Evolutionary conservation across 2,797 vertebrate genomes (phyloP).

Genomic region (Takifugu ocellatus): DNA sequence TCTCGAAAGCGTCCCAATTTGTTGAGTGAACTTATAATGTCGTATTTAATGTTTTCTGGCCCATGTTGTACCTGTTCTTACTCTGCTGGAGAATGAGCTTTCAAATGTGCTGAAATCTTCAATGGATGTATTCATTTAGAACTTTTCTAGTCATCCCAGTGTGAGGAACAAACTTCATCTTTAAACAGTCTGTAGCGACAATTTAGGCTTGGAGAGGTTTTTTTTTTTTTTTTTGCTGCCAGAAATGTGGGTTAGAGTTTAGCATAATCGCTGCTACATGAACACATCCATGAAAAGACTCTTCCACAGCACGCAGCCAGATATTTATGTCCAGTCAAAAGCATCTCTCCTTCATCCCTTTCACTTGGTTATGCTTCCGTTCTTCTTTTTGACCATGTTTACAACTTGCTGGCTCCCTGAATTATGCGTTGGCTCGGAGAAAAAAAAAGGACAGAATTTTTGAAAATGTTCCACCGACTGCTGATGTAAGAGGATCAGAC

Average conservation of each 20-base stretch:
- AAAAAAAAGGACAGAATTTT: constrained; percentile 55
- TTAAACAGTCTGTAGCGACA: constrained; percentile 15
- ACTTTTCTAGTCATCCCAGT: neutral
- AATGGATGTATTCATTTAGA: too few relatives aligned
- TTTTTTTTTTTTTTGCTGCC: constrained; percentile 41
- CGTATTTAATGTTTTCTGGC: too few relatives aligned
- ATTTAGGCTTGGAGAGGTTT: constrained; percentile 19
- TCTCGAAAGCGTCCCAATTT: too few relatives aligned
- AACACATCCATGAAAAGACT: neutral
- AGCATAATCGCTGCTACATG: constrained; percentile 31
- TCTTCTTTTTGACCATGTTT: constrained; percentile 56
- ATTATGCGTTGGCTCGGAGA: constrained; percentile 41
- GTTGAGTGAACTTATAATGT: too few relatives aligned
- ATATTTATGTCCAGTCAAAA: constrained; percentile 35
- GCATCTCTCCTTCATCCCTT: constrained; percentile 5
- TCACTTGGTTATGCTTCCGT: constrained; percentile 36
- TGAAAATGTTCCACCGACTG: constrained; percentile 60
- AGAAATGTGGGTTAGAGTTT: constrained; percentile 42
- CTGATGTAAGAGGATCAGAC: constrained; percentile 76
- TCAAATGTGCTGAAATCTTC: too few relatives aligned
- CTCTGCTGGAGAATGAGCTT: too few relatives aligned
- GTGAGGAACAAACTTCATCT: constrained; percentile 22
- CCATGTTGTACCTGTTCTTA: too few relatives aligned
- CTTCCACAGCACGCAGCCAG: constrained; percentile 1
- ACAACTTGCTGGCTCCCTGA: constrained; percentile 48